Evolutionary conservation across 2,888 invertebrate species (phyloP), one percentile per base, ranked within the genome.

Genomic region (Agonopterix arenella): DNA sequence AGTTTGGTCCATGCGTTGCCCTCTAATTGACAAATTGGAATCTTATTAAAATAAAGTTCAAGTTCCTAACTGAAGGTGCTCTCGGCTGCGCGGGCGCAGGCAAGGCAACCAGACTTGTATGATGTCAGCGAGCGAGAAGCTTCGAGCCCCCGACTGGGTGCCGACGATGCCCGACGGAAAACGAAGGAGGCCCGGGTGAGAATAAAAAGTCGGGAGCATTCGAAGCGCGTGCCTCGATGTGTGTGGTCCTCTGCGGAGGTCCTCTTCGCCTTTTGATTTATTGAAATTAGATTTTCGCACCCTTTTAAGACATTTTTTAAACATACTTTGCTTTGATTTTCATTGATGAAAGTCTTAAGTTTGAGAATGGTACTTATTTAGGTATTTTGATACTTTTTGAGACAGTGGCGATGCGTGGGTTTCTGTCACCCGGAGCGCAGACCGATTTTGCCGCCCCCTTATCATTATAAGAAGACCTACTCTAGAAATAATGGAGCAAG

Each of bases 171-270:
- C 83, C 88, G 89, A 86, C 62, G 55, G 71, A 64, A 63, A 73
- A 71, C 84, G 86, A 13, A 83, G 68, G 59, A 60, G 62, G 68
- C 66, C 64, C 68, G 74, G 59, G 60, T 66, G 60, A 74, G 70
- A 83, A 80, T 70, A 85, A 88, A 85, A 84, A 83, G 81, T 75
- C 74, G 70, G 89, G 90, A 80, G 83, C 88, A 91, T 91, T 91
- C 89, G 89, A 86, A 91, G 92, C 93, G 93, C 93, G 93, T 93
- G 93, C 93, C 93, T 90, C 93, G 76, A 90, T 88, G 90, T 92
- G 93, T 93, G 93, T 93, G 93, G 93, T 93, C 93, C 84, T 77
- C 88, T 81, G 52, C 59, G 90, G 89, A 88, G 90, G 90, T 88
- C 90, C 81, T 78, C 73, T 61, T 73, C 72, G 59, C 60, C 63